phyloP scores from a whole-genome alignment of 2,797 vertebrate genomes.

The Neoniphon sammara region DNA sequence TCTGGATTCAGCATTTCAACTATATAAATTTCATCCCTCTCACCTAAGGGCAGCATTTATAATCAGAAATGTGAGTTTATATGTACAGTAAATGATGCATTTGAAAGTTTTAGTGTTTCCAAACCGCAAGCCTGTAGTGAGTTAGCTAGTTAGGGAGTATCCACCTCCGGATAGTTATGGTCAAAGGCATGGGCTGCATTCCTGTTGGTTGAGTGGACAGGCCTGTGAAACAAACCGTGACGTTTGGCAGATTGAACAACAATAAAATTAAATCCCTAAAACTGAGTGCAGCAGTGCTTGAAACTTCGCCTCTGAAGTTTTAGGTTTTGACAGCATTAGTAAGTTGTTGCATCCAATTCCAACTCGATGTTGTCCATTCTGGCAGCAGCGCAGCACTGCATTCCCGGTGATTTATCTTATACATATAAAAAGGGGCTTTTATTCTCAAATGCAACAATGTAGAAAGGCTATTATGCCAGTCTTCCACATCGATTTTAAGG shows the following conservation, averaged over 20 bases:
- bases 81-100: conserved; percentile 78
- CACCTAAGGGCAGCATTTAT: conserved; percentile 80
- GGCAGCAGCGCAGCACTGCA: conserved; percentile 81
- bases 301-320: conserved; percentile 58
- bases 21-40: conserved; percentile 75
- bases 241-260: conserved; percentile 56
- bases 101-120: conserved; percentile 77
- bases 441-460: conserved; percentile 68
- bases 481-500: conserved; percentile 78
- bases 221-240: conserved; percentile 60
- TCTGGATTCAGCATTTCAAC: conserved; percentile 80
- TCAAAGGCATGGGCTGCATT: conserved; percentile 54
- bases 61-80: conserved; percentile 78
- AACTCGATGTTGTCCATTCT: conserved; percentile 65
- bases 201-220: conserved; percentile 59
- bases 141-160: conserved; percentile 62
- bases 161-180: conserved; percentile 60
- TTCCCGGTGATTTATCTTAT: conserved; percentile 67
- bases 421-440: conserved; percentile 65
- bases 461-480: conserved; percentile 77
- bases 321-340: conserved; percentile 32
- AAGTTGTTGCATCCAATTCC: conserved; percentile 45
- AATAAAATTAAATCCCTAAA: conserved; percentile 61
- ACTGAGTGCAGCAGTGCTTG: conserved; percentile 33
- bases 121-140: conserved; percentile 60